phyloP scores from a whole-genome alignment of 1,140 invertebrate species.

The Drosophila leontia region DNA sequence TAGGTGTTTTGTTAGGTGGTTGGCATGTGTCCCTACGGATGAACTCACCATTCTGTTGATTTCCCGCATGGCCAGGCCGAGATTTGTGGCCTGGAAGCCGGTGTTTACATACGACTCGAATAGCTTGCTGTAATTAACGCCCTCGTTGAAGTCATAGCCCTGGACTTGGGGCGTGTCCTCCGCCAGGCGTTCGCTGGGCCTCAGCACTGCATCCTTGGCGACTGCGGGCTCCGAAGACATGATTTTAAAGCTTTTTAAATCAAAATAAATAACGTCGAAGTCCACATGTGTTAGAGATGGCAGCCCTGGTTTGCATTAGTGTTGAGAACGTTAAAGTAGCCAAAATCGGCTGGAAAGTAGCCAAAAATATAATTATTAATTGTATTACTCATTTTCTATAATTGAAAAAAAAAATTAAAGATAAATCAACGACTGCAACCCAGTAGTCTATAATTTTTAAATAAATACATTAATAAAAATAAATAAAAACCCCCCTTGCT shows the following conservation, averaged over 20 bases:
- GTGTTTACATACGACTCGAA: constrained; percentile 92
- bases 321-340: neutral
- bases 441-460: neutral
- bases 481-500: neutral
- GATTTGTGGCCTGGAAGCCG: constrained; percentile 98
- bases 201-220: constrained; percentile 88
- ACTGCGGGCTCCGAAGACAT: constrained; percentile 85
- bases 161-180: constrained; percentile 88
- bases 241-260: constrained; percentile 13
- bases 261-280: constrained; percentile 36
- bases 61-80: constrained; percentile 95
- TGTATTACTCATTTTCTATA: neutral
- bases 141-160: constrained; percentile 97
- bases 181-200: constrained; percentile 88
- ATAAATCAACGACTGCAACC: neutral
- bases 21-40: neutral
- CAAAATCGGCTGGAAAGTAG: neutral
- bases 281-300: constrained; percentile 47
- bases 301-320: constrained; percentile 12
- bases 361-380: neutral
- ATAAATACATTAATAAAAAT: neutral
- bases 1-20: constrained; percentile 27
- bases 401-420: too few species aligned
- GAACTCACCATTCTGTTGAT: constrained; percentile 94
- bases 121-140: constrained; percentile 94